Base-by-base conservation (phyloP, 1,140 invertebrate species). In the Thrips palmi region DNA sequence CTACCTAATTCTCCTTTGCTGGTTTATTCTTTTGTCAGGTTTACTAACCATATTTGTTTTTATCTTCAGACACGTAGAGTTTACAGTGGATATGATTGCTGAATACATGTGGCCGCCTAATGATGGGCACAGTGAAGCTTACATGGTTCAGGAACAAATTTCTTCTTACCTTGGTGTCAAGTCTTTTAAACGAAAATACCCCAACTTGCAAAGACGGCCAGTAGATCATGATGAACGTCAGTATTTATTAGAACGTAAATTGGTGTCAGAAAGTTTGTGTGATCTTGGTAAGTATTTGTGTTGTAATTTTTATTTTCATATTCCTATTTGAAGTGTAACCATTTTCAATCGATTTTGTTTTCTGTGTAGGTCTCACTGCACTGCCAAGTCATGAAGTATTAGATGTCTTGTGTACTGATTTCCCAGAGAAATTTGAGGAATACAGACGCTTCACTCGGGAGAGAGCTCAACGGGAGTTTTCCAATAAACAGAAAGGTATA, bases 131-230 rank as follows among this genome's bases (percentile, higher is more conserved):
- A 60, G 65, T 23, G 78, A 84, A 42, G 73, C 73, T 4, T 84
- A 70, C 49, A 81, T 91, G 70, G 68, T 92, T 30, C 87, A 91
- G 52, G 87, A 92, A 59, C 85, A 93, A 61, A 77, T 96, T 31
- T 82, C 84, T 0, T 79, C 89, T 49, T 96, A 81, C 59, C 62
- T 97, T 17, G 82, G 79, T 11, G 77, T 96, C 11, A 93, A 91
- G 50, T 91, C 87, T 22, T 96, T 97, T 54, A 93, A 93, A 57
- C 67, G 89, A 44, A 87, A 89, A 55, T 94, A 96, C 62, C 88
- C 89, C 27, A 85, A 91, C 57, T 54, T 94, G 10, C 74, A 76
- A 28, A 64, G 91, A 38, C 63, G 89, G 35, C 63, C 74, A 30
- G 77, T 93, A 15, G 83, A 88, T 35, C 82, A 84, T 59, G 79